phyloP scores from a whole-genome alignment of 2,888 invertebrate genomes.

The Ctenicera cuprea region DNA sequence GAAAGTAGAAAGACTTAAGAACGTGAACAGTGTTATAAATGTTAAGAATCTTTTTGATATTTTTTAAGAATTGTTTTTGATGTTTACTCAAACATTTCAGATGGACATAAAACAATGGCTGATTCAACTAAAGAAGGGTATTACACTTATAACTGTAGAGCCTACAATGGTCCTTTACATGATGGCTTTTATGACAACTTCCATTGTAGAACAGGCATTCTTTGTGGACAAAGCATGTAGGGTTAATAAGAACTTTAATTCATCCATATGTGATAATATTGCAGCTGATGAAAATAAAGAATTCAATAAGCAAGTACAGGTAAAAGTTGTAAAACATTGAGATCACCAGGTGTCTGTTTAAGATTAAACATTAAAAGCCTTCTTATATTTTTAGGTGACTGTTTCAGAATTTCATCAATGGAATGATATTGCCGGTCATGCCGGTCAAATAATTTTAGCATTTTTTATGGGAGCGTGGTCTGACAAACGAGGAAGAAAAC shows the following conservation, averaged over 20 bases:
- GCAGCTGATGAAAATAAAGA: constrained; percentile 75
- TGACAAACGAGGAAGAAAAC: constrained; percentile 85
- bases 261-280: constrained; percentile 81
- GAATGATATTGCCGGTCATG: constrained; percentile 84
- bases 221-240: constrained; percentile 86
- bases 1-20: too few relatives aligned
- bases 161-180: constrained; percentile 92
- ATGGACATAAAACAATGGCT: constrained; percentile 36
- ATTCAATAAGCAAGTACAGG: constrained; percentile 82
- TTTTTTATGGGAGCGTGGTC: constrained; percentile 90
- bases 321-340: constrained; percentile 64
- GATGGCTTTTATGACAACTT: constrained; percentile 90
- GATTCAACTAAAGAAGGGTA: constrained; percentile 7
- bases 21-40: too few relatives aligned
- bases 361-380: too few relatives aligned
- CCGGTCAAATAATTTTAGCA: constrained; percentile 84
- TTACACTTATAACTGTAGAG: constrained; percentile 81
- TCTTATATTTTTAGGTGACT: constrained; percentile 75
- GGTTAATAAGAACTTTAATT: constrained; percentile 82
- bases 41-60: too few relatives aligned
- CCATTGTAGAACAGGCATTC: constrained; percentile 86
- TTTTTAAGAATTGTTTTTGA: too few relatives aligned
- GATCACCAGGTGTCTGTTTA: too few relatives aligned
- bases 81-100: too few relatives aligned
- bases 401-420: constrained; percentile 86